Percentiles rank a stretch among this genome's conserved stretches.
Conservation (phyloP, 2,797 vertebrate species). For the Spheniscus humboldti region DNA sequence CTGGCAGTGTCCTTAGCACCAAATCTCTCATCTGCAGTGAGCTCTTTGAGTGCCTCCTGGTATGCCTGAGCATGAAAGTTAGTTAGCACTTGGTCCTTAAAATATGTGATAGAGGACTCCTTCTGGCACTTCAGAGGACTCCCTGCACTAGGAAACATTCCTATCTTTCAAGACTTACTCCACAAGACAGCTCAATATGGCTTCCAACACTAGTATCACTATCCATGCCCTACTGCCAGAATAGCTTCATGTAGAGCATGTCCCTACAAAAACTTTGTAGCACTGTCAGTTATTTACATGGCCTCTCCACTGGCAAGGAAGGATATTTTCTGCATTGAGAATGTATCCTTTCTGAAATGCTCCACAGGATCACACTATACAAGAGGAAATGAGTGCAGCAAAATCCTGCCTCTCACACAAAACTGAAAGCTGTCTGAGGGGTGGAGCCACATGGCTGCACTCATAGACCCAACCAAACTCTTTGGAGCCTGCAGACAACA, state of each 20-base stretch:
- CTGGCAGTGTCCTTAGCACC: background rate
- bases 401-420: background rate
- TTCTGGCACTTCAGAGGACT: background rate
- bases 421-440: background rate
- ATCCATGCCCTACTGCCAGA: background rate
- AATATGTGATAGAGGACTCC: background rate
- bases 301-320: background rate
- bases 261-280: background rate
- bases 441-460: background rate
- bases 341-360: background rate
- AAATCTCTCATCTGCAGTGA: background rate
- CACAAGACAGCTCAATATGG: background rate
- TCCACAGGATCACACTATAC: background rate
- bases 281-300: background rate
- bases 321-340: background rate
- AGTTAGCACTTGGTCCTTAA: background rate
- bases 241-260: background rate
- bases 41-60: background rate
- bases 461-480: background rate
- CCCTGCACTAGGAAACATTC: background rate
- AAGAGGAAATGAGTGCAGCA: background rate
- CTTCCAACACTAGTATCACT: background rate
- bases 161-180: background rate
- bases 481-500: background rate
- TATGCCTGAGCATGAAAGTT: background rate